Evolutionary conservation across 2,888 invertebrate genomes (phyloP).

Genomic region (Allygus modestus): DNA sequence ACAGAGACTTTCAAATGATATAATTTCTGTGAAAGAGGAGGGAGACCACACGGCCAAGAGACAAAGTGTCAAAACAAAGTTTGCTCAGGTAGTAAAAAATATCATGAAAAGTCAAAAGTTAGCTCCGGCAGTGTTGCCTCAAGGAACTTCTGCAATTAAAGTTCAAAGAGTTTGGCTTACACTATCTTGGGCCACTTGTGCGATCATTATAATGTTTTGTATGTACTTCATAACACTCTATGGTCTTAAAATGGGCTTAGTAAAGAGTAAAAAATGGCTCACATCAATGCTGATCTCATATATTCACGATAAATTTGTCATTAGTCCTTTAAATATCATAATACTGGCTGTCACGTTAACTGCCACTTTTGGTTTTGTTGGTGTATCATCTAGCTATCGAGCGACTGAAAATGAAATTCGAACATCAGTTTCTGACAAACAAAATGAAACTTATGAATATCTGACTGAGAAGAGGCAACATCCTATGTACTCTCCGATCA

Average conservation of each 20-base stretch:
- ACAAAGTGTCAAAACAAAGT: background rate
- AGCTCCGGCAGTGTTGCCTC: constrained; percentile 2
- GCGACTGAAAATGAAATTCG: background rate
- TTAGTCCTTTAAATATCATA: background rate
- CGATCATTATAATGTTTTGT: background rate
- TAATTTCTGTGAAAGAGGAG: background rate
- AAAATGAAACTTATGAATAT: background rate
- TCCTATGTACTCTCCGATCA: background rate
- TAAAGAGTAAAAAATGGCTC: constrained; percentile 14
- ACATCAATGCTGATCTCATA: background rate
- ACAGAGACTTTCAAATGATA: background rate
- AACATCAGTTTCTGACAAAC: background rate
- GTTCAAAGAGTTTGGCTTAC: background rate
- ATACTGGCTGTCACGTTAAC: background rate
- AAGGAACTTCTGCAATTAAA: background rate
- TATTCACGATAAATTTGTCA: background rate
- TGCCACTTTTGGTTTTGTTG: background rate
- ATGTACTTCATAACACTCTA: background rate
- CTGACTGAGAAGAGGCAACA: background rate
- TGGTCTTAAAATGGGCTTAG: constrained; percentile 14
- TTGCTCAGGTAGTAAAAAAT: background rate
- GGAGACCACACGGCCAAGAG: background rate
- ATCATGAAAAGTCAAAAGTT: background rate
- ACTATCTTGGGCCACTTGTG: background rate
- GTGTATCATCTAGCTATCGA: background rate